Evolutionary conservation across 1,140 invertebrate genomes (phyloP), one percentile per base, ranked within the genome.

Genomic region (Drosophila eugracilis): DNA sequence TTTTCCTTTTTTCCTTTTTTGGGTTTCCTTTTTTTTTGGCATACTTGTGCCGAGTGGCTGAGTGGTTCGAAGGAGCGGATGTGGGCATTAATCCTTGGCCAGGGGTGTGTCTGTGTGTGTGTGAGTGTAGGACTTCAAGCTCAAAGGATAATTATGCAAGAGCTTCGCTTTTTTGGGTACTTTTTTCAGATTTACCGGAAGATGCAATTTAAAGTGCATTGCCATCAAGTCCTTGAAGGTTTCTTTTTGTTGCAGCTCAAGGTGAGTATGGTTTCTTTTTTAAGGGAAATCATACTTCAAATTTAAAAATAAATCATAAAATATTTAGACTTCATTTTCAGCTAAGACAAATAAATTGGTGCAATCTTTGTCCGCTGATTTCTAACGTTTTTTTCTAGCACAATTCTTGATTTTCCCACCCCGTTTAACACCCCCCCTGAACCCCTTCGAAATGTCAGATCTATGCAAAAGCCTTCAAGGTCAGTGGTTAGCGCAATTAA

Each of bases 401-500:
- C 10, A 53, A 5, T 10, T 3, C 5, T 1, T 0, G 7, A 6
- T 21, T n/a, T 28, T 9, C 36, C 42, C 22, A 10, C 14, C 12
- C n/a, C 21, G 2, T 9, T 24, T 39, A 1, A 9, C 30, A 19
- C 15, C 6, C 3, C n/a, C 5, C n/a, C n/a, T n/a, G 22, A 10
- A 22, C 34, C 22, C 36, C 36, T 15, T 42, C n/a, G n/a, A 77
- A 81, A 70, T 77, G 73, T 58, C 78, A 72, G 36, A 39, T 63
- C 75, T 28, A 19, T 42, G 42, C 66, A 28, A 52, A 14, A 15
- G 32, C 14, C 30, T 47, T 52, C 72, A 85, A 85, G 80, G 80
- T 86, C 81, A 67, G 52, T 63, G 59, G 48, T 59, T 54, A 86
- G 37, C 67, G 63, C 77, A 85, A 85, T 85, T 85, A 85, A 85